A percentile compares a stretch with the other conserved stretches of the same genome.
Conservation (phyloP, 1,140 invertebrate genomes). For the Calephelis nemesis region DNA sequence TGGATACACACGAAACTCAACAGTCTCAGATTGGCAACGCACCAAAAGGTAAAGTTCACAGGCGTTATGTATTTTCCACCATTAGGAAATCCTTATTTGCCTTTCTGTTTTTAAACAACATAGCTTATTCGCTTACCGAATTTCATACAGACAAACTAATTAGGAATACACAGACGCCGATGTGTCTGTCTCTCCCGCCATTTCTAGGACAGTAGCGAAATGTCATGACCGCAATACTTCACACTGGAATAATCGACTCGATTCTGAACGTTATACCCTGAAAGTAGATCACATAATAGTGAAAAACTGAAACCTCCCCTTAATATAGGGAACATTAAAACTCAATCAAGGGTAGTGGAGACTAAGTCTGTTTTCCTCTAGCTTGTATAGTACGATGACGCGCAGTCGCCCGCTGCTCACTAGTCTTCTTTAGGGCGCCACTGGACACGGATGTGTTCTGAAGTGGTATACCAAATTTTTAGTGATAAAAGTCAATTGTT, state of each 20-base stretch:
- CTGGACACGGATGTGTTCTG: constrained; percentile 48
- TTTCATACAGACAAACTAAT: neutral
- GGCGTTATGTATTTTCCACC: too few relatives aligned
- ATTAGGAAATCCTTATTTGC: too few relatives aligned
- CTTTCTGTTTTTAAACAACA: too few relatives aligned
- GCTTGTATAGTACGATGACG: neutral
- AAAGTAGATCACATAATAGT: constrained; percentile 21
- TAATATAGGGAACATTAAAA: neutral
- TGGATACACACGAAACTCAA: too few relatives aligned
- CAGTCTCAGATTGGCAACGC: too few relatives aligned
- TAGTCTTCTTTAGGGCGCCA: constrained; percentile 61
- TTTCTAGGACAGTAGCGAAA: constrained; percentile 36
- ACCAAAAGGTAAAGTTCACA: too few relatives aligned
- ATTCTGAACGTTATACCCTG: constrained; percentile 24
- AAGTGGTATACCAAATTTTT: constrained; percentile 32
- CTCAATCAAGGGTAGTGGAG: constrained; percentile 3
- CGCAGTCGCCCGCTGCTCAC: constrained; percentile 44
- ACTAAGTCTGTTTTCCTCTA: constrained; percentile 26
- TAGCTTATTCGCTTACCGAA: too few relatives aligned
- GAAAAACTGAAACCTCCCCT: neutral
- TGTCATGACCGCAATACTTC: constrained; percentile 17
- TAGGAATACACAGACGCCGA: constrained; percentile 28
- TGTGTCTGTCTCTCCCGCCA: constrained; percentile 35
- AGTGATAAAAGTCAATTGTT: constrained; percentile 52
- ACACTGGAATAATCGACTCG: neutral